These are phyloP conservation scores for Nebria brevicollis DNA, from an alignment of 2,888 invertebrate species.

Conservation along the genomic window DNA sequence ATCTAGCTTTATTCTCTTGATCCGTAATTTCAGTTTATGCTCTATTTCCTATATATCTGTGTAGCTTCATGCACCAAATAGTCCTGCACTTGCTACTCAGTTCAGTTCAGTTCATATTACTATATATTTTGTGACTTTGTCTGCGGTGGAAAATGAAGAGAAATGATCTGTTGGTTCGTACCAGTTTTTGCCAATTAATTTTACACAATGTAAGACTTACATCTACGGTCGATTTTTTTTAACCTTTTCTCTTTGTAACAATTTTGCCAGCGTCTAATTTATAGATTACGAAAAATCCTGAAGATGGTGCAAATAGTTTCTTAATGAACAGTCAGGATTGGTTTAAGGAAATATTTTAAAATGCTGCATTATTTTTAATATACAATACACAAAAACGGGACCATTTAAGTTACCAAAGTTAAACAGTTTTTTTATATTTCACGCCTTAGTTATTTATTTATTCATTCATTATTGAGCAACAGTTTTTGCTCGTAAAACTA, in stretches of 20 bases:
- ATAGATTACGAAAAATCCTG: background rate
- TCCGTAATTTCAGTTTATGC: background rate
- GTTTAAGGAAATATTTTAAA: background rate
- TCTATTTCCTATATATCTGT: background rate
- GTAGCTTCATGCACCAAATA: background rate
- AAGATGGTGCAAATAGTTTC: background rate
- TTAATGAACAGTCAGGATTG: background rate
- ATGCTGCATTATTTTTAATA: background rate
- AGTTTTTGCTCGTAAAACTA: too few species aligned
- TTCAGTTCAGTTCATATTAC: constrained; percentile 14
- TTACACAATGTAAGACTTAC: constrained; percentile 15
- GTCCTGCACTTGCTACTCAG: background rate
- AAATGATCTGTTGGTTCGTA: constrained; percentile 14
- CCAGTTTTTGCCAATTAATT: constrained; percentile 15
- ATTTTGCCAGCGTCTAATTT: background rate
- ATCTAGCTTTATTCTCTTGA: background rate
- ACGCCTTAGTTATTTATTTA: too few species aligned
- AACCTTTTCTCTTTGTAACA: background rate
- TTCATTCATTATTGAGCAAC: too few species aligned
- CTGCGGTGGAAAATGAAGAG: constrained; percentile 13
- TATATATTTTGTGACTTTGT: background rate
- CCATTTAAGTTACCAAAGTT: too few species aligned
- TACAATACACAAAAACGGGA: background rate
- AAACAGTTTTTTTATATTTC: too few species aligned
- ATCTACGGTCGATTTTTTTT: background rate